A percentile compares a stretch with the other conserved stretches of the same genome.
Evolutionary conservation across 2,888 invertebrate genomes (phyloP).

Genomic region (Torymus auratus): DNA sequence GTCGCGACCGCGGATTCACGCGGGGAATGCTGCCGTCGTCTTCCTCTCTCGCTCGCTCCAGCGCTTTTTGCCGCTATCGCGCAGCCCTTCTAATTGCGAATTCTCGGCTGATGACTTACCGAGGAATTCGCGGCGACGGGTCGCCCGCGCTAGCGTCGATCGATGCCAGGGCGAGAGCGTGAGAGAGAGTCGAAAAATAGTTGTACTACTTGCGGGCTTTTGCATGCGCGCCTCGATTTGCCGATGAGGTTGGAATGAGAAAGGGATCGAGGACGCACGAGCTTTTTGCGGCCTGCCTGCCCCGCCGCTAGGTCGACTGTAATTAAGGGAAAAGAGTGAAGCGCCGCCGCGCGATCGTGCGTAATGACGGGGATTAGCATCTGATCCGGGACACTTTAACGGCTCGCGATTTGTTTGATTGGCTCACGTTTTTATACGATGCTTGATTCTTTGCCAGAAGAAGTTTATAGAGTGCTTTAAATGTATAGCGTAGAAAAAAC

Average conservation of each 20-base stretch:
- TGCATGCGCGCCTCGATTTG: neutral
- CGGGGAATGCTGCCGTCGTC: conserved; percentile 50
- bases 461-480: too few species aligned
- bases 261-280: too few species aligned
- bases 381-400: conserved; percentile 12
- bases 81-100: conserved; percentile 64
- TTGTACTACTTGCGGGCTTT: conserved; percentile 27
- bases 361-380: conserved; percentile 12
- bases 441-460: too few species aligned
- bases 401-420: too few species aligned
- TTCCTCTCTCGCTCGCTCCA: conserved; percentile 18
- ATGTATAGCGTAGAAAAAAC: too few species aligned
- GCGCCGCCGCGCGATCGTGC: neutral
- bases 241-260: too few species aligned
- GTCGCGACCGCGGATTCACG: conserved; percentile 56
- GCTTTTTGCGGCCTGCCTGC: too few species aligned
- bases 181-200: conserved; percentile 42
- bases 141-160: conserved; percentile 24
- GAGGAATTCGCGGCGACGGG: conserved; percentile 57
- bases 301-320: neutral
- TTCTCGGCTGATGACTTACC: conserved; percentile 64
- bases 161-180: neutral
- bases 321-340: conserved; percentile 4
- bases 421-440: too few species aligned
- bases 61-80: conserved; percentile 13